Base-by-base conservation (phyloP, 2,888 invertebrate species). In the Slavum lentiscoides region DNA sequence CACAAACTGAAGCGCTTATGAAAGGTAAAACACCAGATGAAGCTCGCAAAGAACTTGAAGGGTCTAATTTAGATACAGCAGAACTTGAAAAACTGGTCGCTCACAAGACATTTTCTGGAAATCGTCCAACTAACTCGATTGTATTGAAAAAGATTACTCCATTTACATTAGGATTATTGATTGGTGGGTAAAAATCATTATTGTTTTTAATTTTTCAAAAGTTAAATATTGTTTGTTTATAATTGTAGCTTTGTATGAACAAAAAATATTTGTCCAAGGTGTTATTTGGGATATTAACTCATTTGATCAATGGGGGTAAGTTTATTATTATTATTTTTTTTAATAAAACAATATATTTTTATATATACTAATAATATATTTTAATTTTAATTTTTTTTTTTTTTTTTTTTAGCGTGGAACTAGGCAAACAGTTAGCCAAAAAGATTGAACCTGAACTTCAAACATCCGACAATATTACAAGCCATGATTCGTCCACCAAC, bases 231-330 rank as follows among this genome's bases (percentile, higher is more conserved):
- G 64, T 80, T 39, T 64, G 70, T 82, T 76, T 82, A n/a, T 58
- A n/a, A n/a, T 55, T 88, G 13, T 64, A 95, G 98, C 96, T 0
- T 91, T 96, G 88, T 99, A 99, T 87, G 99, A 99, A 87, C 98
- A 98, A 87, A 99, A 99, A 88, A 99, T 99, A 85, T 99, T 99
- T 88, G 93, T 94, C 0, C 99, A 99, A 87, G 99, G 99, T 66
- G 92, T 96, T 69, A 94, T 99, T 85, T 99, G 99, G 99, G 95
- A 98, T 87, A 97, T 99, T 86, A 99, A 99, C 87, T 98, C 98
- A 0, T 99, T 94, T 87, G 99, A 99, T 89, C 99, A 99, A 86
- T 99, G 98, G 98, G 99, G 99, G 92, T 92, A 86, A 88, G 90
- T 75, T 43, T 9, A 43, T 43, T 43, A 9, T 43, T 43, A 2